Percentiles rank a stretch among this genome's conserved stretches.
phyloP scores from a whole-genome alignment of 2,797 vertebrate genomes.

The Rhabdophis nuchalis region DNA sequence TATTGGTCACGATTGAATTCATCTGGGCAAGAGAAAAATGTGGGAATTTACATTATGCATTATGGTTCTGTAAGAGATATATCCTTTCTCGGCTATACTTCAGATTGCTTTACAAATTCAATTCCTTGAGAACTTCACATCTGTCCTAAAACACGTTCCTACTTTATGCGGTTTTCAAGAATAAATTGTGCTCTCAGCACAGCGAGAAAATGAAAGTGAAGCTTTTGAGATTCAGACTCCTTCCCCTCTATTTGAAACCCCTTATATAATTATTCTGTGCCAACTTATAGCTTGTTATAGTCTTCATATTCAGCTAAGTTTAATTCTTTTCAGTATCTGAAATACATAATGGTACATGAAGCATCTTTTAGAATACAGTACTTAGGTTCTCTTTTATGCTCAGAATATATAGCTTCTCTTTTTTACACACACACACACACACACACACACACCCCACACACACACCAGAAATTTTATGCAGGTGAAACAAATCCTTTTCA shows the following conservation, averaged over 20 bases:
- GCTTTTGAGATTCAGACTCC: constrained; percentile 17
- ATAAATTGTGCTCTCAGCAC: not conserved
- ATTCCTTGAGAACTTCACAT: not conserved
- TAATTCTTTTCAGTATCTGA: not conserved
- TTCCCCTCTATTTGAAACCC: not conserved
- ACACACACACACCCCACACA: too few species aligned
- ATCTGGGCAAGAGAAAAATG: not conserved
- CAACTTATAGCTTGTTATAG: constrained; percentile 1
- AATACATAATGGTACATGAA: not conserved
- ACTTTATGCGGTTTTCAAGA: not conserved
- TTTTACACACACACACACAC: too few species aligned
- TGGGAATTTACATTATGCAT: not conserved
- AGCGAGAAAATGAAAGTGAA: constrained; percentile 31
- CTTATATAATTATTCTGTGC: not conserved
- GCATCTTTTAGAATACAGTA: not conserved
- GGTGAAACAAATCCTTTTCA: constrained; percentile 24
- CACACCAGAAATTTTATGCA: constrained; percentile 33
- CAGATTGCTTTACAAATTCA: constrained; percentile 28
- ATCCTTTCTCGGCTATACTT: constrained; percentile 20
- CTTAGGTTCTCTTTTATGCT: not conserved
- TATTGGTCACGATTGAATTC: not conserved
- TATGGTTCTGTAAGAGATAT: not conserved
- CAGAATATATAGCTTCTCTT: constrained; percentile 7
- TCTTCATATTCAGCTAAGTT: constrained; percentile 28
- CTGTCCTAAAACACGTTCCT: not conserved